phyloP scores from a whole-genome alignment of 2,888 invertebrate genomes.

The Quadriops clusia region DNA sequence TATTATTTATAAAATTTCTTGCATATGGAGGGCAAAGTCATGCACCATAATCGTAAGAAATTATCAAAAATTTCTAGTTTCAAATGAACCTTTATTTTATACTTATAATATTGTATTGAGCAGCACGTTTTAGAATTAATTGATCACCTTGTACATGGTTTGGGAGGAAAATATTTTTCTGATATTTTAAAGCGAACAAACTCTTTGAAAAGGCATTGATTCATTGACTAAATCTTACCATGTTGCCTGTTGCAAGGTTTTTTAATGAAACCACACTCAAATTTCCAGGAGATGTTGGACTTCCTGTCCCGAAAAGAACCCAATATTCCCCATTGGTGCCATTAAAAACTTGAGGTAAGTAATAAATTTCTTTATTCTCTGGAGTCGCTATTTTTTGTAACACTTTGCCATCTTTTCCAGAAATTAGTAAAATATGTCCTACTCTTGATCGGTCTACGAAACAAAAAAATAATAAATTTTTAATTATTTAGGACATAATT shows the following conservation, averaged over 20 bases:
- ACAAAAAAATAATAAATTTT: slow-evolving; percentile 4
- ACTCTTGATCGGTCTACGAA: slow-evolving; percentile 33
- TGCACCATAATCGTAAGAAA: too few relatives aligned
- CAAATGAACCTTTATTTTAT: too few relatives aligned
- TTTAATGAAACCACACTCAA: slow-evolving; percentile 52
- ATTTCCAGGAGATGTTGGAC: slow-evolving; percentile 58
- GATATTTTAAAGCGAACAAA: slow-evolving; percentile 10
- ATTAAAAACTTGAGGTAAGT: slow-evolving; percentile 55
- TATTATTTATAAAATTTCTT: too few relatives aligned
- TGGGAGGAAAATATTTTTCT: slow-evolving; percentile 9
- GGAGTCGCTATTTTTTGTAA: slow-evolving; percentile 51
- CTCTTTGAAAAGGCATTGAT: not conserved
- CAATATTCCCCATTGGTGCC: slow-evolving; percentile 48
- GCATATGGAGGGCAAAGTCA: too few relatives aligned
- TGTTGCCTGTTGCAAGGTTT: slow-evolving; percentile 40
- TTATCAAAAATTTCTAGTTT: too few relatives aligned
- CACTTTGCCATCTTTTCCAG: slow-evolving; percentile 55
- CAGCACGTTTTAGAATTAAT: too few relatives aligned
- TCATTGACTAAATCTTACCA: slow-evolving; percentile 27
- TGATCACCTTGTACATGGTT: slow-evolving; percentile 1
- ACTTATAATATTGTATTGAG: too few relatives aligned
- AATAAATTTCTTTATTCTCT: slow-evolving; percentile 55
- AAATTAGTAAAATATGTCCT: slow-evolving; percentile 57
- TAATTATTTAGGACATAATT: not conserved
- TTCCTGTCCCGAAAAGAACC: slow-evolving; percentile 62